A percentile compares a stretch with the other conserved stretches of the same genome.
These are phyloP conservation scores for Oscheius sp. DNA, from an alignment of 2,888 invertebrate genomes.

Conservation along the genomic window DNA sequence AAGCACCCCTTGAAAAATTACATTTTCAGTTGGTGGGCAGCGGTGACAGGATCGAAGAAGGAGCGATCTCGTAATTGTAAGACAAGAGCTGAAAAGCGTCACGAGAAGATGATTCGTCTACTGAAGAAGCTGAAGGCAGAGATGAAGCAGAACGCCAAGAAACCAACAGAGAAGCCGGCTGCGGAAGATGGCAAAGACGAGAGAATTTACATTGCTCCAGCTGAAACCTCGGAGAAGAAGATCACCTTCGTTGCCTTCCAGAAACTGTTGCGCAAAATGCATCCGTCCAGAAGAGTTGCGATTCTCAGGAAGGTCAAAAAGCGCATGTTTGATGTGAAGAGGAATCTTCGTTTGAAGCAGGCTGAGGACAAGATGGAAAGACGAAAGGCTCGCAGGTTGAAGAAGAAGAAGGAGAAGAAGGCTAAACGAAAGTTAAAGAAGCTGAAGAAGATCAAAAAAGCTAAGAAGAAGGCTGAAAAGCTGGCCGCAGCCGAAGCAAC, in stretches of 20 bases:
- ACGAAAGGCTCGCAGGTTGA: not conserved
- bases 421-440: not conserved
- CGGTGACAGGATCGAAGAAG: not conserved
- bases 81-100: not conserved
- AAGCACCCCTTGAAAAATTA: too few species aligned
- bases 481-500: not conserved
- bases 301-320: not conserved
- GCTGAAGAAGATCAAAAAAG: constrained; percentile 2
- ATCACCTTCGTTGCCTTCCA: too few species aligned
- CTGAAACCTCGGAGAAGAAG: too few species aligned
- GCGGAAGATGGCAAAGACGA: too few species aligned
- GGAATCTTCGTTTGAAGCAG: not conserved
- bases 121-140: not conserved
- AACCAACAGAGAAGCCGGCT: not conserved
- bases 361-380: too few species aligned
- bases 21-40: constrained; percentile 5
- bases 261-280: not conserved
- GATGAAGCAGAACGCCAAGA: not conserved
- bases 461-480: not conserved
- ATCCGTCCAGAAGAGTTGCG: not conserved
- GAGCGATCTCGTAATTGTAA: not conserved
- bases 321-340: not conserved
- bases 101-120: not conserved
- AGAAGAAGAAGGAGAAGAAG: constrained; percentile 3
- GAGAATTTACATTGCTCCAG: too few species aligned